Evolutionary conservation across 2,888 invertebrate species (phyloP).

Genomic region (Clunio marinus): DNA sequence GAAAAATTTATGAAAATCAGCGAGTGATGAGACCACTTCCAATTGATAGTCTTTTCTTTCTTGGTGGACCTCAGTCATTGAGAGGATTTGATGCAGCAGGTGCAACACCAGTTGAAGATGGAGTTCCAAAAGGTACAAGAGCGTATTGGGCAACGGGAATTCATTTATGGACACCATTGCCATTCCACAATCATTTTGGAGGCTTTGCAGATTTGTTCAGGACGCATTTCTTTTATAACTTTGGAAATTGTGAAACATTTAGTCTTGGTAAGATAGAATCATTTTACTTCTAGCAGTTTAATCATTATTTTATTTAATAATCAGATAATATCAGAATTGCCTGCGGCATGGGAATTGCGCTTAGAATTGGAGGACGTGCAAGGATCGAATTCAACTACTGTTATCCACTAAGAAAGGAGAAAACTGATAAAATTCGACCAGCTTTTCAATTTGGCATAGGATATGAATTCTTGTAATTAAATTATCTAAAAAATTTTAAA

Average conservation of each 20-base stretch:
- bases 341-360: slow-evolving; percentile 77
- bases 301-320: slow-evolving; percentile 49
- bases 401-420: slow-evolving; percentile 64
- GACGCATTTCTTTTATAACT: slow-evolving; percentile 84
- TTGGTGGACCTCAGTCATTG: slow-evolving; percentile 81
- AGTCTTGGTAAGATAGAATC: slow-evolving; percentile 44
- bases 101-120: slow-evolving; percentile 53
- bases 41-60: slow-evolving; percentile 48
- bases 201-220: slow-evolving; percentile 80
- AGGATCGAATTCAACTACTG: slow-evolving; percentile 94
- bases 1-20: slow-evolving; percentile 44
- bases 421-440: slow-evolving; percentile 61
- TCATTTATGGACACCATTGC: slow-evolving; percentile 86
- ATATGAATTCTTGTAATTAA: slow-evolving; percentile 66
- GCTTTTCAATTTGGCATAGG: slow-evolving; percentile 84
- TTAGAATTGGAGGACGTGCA: slow-evolving; percentile 79
- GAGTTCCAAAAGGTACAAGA: slow-evolving; percentile 13
- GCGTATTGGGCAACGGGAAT: slow-evolving; percentile 78
- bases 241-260: slow-evolving; percentile 68
- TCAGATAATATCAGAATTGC: slow-evolving; percentile 63
- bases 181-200: slow-evolving; percentile 73
- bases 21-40: slow-evolving; percentile 47
- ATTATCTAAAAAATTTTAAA: not conserved
- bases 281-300: slow-evolving; percentile 42
- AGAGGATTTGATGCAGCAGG: slow-evolving; percentile 85